These are phyloP conservation scores for Microtus montanus DNA, from an alignment of 2,113 vertebrate species.

Conservation along the genomic window DNA sequence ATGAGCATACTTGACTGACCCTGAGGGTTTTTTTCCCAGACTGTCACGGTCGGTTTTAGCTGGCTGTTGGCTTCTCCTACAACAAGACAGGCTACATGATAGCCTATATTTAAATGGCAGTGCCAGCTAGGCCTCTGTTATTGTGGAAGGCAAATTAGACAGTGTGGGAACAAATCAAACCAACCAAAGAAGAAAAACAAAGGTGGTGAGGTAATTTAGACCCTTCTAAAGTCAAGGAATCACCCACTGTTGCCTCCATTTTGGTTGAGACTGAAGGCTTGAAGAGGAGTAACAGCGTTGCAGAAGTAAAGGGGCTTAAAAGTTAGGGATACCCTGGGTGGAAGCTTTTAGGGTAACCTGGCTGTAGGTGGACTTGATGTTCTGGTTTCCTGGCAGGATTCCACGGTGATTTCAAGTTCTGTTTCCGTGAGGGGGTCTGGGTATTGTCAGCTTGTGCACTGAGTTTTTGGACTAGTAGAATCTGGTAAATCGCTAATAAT, in stretches of 20 bases:
- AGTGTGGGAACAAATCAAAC: background rate
- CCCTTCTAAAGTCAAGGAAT: background rate
- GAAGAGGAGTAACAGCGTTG: background rate
- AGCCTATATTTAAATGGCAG: background rate
- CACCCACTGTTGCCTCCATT: background rate
- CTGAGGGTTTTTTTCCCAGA: too few relatives aligned
- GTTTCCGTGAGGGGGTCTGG: background rate
- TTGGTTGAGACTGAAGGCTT: background rate
- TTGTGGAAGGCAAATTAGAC: background rate
- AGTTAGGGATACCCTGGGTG: background rate
- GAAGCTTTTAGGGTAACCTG: background rate
- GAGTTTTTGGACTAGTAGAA: background rate
- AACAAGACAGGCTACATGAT: background rate
- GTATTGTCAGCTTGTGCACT: background rate
- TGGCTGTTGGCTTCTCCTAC: too few relatives aligned
- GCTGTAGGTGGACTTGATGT: background rate
- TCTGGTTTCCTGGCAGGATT: background rate
- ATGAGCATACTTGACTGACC: too few relatives aligned
- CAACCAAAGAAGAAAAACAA: background rate
- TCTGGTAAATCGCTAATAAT: background rate
- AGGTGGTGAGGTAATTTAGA: background rate
- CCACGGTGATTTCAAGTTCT: background rate
- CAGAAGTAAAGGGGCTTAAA: background rate
- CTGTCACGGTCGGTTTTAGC: too few relatives aligned
- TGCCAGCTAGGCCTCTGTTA: background rate